These are phyloP conservation scores for Spodoptera litura DNA, from an alignment of 1,140 invertebrate species.

Conservation along the genomic window DNA sequence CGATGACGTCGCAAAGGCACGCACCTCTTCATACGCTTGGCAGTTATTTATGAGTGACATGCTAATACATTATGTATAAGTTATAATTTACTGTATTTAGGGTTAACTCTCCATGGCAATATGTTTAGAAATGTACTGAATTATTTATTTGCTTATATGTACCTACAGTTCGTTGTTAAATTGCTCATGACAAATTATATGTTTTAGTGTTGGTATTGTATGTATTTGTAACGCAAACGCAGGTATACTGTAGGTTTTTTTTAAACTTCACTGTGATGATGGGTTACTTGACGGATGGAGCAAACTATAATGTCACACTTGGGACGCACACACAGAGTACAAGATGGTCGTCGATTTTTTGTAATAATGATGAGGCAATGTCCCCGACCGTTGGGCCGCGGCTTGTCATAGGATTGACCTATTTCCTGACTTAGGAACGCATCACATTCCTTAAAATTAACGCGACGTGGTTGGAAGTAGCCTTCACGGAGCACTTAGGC, in stretches of 20 bases:
- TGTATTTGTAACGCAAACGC: not conserved
- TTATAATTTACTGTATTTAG: too few relatives aligned
- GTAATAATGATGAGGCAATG: not conserved
- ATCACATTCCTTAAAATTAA: too few relatives aligned
- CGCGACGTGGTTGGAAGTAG: too few relatives aligned
- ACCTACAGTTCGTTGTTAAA: not conserved
- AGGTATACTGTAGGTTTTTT: not conserved
- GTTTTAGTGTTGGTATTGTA: too few relatives aligned
- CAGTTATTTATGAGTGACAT: too few relatives aligned
- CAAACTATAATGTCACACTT: constrained; percentile 83
- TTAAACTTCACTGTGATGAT: constrained; percentile 65
- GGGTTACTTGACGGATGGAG: constrained; percentile 58
- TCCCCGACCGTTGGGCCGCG: not conserved
- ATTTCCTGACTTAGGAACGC: too few relatives aligned
- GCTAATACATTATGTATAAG: too few relatives aligned
- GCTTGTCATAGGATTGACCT: too few relatives aligned
- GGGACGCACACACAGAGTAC: constrained; percentile 81
- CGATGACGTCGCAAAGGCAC: constrained; percentile 4
- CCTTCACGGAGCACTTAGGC: too few relatives aligned
- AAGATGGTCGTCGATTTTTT: constrained; percentile 27
- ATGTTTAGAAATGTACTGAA: too few relatives aligned
- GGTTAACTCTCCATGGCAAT: too few relatives aligned
- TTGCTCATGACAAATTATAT: not conserved
- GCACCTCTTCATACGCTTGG: not conserved
- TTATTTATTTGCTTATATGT: too few relatives aligned